A percentile compares a stretch with the other conserved stretches of the same genome.
Conservation (phyloP, 2,113 vertebrate species). For the Epinephelus moara region DNA sequence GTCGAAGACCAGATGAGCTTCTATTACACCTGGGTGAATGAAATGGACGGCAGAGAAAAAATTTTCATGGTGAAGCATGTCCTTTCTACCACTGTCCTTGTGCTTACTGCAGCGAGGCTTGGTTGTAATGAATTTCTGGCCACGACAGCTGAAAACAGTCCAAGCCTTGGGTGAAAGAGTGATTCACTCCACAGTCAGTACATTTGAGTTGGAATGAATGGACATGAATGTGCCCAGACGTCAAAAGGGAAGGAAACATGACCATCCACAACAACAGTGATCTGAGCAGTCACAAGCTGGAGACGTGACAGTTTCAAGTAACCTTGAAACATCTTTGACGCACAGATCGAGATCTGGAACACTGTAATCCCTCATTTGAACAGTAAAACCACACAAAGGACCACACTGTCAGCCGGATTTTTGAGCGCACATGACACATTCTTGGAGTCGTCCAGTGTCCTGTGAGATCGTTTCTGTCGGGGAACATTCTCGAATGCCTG, state of each 20-base stretch:
- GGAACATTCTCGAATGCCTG: constrained; percentile 34
- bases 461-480: constrained; percentile 38
- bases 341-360: not conserved
- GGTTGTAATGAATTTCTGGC: constrained; percentile 17
- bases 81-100: not conserved
- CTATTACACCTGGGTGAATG: constrained; percentile 7
- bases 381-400: not conserved
- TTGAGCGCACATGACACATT: constrained; percentile 2
- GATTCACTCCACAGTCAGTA: constrained; percentile 1
- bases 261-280: not conserved
- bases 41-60: not conserved
- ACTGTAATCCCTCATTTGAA: not conserved
- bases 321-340: constrained; percentile 4
- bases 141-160: constrained; percentile 2
- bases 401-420: not conserved
- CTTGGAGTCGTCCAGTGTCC: not conserved
- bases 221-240: not conserved
- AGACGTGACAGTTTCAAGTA: not conserved
- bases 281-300: not conserved
- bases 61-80: not conserved
- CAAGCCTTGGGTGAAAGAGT: constrained; percentile 1
- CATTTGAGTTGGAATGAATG: constrained; percentile 4
- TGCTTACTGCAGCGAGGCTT: not conserved
- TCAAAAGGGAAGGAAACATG: constrained; percentile 2
- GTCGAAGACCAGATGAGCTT: constrained; percentile 17